Percentiles rank a stretch among this genome's conserved stretches.
Evolutionary conservation across 2,113 vertebrate genomes (phyloP).

Genomic region (Brachyhypopomus occidentalis): DNA sequence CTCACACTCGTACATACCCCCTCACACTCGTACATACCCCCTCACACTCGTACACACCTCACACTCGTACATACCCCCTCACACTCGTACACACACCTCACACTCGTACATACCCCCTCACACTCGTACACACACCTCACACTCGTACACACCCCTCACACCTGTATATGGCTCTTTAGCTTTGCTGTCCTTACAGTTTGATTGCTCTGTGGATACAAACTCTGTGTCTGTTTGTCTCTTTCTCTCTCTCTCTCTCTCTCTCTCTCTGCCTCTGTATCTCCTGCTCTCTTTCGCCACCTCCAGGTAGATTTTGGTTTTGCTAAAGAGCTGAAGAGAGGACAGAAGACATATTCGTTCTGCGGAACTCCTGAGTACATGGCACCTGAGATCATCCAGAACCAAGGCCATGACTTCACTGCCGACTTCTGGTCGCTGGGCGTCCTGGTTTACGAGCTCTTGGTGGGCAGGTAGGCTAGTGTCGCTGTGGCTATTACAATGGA

Average conservation of each 20-base stretch:
- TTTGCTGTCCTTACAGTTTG: not conserved
- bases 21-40: no score
- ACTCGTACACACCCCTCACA: no score
- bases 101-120: no score
- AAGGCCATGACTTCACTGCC: conserved; percentile 81
- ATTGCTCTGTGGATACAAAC: no score
- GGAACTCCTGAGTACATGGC: conserved; percentile 84
- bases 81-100: no score
- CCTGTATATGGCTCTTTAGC: not conserved
- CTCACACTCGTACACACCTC: no score
- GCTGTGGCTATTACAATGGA: no score
- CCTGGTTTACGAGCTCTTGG: conserved; percentile 79
- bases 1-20: no score
- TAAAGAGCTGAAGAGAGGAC: conserved; percentile 73
- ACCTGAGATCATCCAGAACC: conserved; percentile 83
- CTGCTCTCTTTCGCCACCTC: not conserved
- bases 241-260: not conserved
- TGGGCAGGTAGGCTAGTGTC: conserved; percentile 72
- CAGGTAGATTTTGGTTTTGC: conserved; percentile 87
- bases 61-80: no score
- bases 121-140: no score
- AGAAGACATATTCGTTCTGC: conserved; percentile 83
- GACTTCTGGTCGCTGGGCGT: conserved; percentile 85
- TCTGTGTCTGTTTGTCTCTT: not conserved
- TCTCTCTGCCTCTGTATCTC: not conserved